phyloP scores from a whole-genome alignment of 92 coral and sea anemone genomes.

The Scolanthus callimorphus region DNA sequence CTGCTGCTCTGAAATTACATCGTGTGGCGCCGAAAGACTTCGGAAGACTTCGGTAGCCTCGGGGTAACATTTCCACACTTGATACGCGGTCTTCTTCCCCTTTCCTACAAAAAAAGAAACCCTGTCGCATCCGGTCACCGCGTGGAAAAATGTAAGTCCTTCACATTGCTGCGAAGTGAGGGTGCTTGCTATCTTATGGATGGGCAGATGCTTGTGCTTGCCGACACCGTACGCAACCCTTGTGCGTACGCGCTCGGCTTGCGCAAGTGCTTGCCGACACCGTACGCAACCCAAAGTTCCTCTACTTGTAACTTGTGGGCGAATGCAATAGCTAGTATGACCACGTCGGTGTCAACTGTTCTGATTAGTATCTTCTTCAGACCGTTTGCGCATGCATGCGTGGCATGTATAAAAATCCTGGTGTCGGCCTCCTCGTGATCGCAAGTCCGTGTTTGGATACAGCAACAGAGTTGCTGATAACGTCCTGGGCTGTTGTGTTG shows the following conservation, averaged over 20 bases:
- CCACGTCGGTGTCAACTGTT: conserved; percentile 56
- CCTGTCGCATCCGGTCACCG: conserved; percentile 41
- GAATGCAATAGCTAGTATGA: conserved; percentile 23
- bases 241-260: no score
- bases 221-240: no score
- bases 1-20: no score
- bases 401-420: conserved; percentile 42
- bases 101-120: conserved; percentile 30
- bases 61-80: no score
- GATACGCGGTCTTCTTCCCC: no score
- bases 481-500: conserved; percentile 23
- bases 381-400: conserved; percentile 29
- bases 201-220: no score
- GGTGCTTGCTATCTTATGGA: conserved; percentile 1
- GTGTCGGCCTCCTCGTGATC: conserved; percentile 41
- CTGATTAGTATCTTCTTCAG: conserved; percentile 13
- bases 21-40: no score
- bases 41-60: no score
- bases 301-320: conserved; percentile 5
- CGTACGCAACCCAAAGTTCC: conserved; percentile 33
- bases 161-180: conserved; percentile 17
- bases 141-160: conserved; percentile 25
- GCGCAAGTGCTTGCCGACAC: conserved; percentile 10
- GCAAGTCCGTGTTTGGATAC: no score
- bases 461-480: conserved; percentile 26